These are phyloP conservation scores for Tridacna gigas DNA, from an alignment of 2,888 invertebrate species.

Conservation along the genomic window DNA sequence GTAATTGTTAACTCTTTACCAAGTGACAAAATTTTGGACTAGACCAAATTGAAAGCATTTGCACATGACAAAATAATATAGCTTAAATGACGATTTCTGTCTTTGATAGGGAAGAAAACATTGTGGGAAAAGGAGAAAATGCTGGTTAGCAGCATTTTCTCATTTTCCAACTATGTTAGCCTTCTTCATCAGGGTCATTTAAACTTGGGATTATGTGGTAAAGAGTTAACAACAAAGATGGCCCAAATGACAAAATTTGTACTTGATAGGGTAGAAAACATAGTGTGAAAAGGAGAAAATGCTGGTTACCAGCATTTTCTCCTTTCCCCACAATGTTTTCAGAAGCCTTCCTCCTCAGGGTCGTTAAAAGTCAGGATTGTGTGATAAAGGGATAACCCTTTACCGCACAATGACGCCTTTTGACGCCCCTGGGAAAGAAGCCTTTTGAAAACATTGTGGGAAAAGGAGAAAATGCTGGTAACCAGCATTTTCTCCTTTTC, in stretches of 20 bases:
- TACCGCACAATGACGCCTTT: neutral
- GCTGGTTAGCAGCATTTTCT: neutral
- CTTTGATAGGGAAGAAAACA: neutral
- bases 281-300: neutral
- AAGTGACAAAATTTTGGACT: too few relatives aligned
- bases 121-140: neutral
- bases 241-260: too few relatives aligned
- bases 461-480: neutral
- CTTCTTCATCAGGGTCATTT: neutral
- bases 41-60: too few relatives aligned
- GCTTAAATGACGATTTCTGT: too few relatives aligned
- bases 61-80: too few relatives aligned
- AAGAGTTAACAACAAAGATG: too few relatives aligned
- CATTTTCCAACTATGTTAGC: neutral
- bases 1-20: too few relatives aligned
- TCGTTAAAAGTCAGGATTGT: neutral
- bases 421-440: neutral
- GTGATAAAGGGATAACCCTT: neutral
- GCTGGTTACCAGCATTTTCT: neutral
- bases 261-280: neutral
- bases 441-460: neutral
- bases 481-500: conserved; percentile 2
- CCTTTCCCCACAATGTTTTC: neutral
- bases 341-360: neutral
- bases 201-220: neutral